phyloP scores from a whole-genome alignment of 1,140 invertebrate species.

The Drosophila rhopaloa region DNA sequence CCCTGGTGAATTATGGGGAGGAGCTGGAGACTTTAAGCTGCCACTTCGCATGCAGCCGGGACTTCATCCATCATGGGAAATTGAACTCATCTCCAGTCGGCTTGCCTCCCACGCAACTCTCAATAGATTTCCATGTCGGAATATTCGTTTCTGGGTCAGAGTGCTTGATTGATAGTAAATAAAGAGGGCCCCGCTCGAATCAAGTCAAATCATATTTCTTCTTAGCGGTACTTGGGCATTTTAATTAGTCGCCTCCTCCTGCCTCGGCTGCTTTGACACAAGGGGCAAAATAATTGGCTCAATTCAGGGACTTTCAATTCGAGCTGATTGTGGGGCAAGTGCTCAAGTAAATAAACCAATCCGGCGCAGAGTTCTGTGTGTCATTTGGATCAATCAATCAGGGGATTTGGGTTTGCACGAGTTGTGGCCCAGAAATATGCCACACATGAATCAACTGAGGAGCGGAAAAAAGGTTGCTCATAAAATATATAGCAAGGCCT shows the following conservation, averaged over 20 bases:
- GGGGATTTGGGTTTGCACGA: slow-evolving; percentile 44
- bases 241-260: slow-evolving; percentile 42
- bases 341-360: slow-evolving; percentile 38
- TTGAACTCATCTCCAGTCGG: slow-evolving; percentile 7
- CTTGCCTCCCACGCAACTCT: slow-evolving; percentile 7
- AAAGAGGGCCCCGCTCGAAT: slow-evolving; percentile 14
- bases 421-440: slow-evolving; percentile 50
- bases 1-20: slow-evolving; percentile 2
- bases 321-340: slow-evolving; percentile 25
- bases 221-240: slow-evolving; percentile 23
- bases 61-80: slow-evolving; percentile 13
- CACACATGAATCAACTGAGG: slow-evolving; percentile 51
- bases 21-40: slow-evolving; percentile 1
- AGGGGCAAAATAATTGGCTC: slow-evolving; percentile 46
- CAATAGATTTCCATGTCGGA: slow-evolving; percentile 29
- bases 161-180: slow-evolving; percentile 51
- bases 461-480: slow-evolving; percentile 32
- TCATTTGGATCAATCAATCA: slow-evolving; percentile 55
- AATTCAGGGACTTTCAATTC: slow-evolving; percentile 36
- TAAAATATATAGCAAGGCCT: slow-evolving; percentile 33
- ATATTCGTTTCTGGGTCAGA: slow-evolving; percentile 29
- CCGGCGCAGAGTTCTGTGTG: slow-evolving; percentile 38
- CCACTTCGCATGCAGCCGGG: slow-evolving; percentile 10
- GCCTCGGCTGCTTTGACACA: slow-evolving; percentile 5
- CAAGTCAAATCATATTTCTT: slow-evolving; percentile 31